Base-by-base conservation (phyloP, 2,113 vertebrate genomes). In the Vanacampus margaritifer region DNA sequence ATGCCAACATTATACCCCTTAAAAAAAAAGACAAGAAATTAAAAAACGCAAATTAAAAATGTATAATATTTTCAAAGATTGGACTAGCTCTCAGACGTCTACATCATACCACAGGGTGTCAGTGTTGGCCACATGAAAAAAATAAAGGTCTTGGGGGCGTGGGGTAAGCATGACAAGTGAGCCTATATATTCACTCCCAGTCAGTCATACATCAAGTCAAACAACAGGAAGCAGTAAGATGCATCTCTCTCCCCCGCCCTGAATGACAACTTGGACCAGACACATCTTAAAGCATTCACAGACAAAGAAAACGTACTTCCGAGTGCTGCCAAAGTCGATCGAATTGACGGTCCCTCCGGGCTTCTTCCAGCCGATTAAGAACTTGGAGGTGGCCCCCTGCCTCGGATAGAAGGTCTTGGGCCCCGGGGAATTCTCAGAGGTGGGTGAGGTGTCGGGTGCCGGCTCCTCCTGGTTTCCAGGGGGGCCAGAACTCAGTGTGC, bases 321-420 rank as follows among this genome's bases (percentile, higher is more conserved):
- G 94, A 66, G 95, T 94, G 90, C 94, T 96, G 89, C 96, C 95
- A 88, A 99, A 99, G 74, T 96, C 97, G 90, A 99, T 96, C 12
- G 96, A 96, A 92, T 98, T 99, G 88, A 98, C 96, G 65, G 95
- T 97, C 83, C 97, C 95, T 75, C 97, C 97, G 0, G 97, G 97
- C 77, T 99, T 99, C 85, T 94, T 98, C 97, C 97, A 99, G 80
- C 97, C 97, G 0, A 98, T 99, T 78, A 99, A 91, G 89, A 96
- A 99, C 90, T 98, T 99, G 75, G 97, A 98, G 53, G 96, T 99
- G 48, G 97, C 95, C 26, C 97, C 97, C 84, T 99, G 97, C 64
- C 97, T 95, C 28, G 97, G 96, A 84, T 98, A 99, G 93, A 98
- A 99, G 76, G 93, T 98, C 86, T 97, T 95, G 70, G 93, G 91